Percentiles rank a stretch among this genome's conserved stretches.
These are phyloP conservation scores for Gallinago jamesoni DNA, from an alignment of 2,113 vertebrate genomes.

Conservation along the genomic window DNA sequence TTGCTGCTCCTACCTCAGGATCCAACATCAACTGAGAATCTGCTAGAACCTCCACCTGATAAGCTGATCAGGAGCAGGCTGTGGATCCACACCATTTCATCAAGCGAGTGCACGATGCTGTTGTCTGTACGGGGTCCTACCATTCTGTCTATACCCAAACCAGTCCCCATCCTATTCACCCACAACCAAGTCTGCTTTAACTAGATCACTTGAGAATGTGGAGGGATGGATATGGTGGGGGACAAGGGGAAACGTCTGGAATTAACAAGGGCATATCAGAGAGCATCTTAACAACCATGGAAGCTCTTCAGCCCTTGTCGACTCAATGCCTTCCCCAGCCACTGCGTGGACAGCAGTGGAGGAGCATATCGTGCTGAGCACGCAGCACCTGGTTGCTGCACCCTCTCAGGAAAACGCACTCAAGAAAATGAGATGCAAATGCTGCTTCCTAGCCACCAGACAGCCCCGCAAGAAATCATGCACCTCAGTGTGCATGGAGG, in stretches of 20 bases:
- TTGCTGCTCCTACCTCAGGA: background rate
- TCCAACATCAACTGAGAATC: background rate
- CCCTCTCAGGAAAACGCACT: background rate
- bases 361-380: background rate
- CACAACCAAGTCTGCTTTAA: background rate
- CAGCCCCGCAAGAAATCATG: background rate
- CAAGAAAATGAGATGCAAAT: background rate
- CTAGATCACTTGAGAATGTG: accelerated
- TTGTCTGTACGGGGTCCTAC: background rate
- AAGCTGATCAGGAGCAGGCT: background rate
- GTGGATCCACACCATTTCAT: background rate
- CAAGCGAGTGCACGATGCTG: accelerated
- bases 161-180: background rate
- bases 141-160: background rate
- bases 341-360: background rate
- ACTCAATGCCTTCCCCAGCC: background rate
- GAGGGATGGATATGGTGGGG: accelerated
- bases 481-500: background rate
- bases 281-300: background rate
- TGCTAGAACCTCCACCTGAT: background rate
- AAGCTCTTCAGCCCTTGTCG: background rate
- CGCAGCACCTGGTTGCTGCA: background rate
- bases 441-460: background rate
- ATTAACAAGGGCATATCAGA: background rate
- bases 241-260: background rate